Conservation (phyloP, 2,113 vertebrate species). For the Psittacus erithacus region DNA sequence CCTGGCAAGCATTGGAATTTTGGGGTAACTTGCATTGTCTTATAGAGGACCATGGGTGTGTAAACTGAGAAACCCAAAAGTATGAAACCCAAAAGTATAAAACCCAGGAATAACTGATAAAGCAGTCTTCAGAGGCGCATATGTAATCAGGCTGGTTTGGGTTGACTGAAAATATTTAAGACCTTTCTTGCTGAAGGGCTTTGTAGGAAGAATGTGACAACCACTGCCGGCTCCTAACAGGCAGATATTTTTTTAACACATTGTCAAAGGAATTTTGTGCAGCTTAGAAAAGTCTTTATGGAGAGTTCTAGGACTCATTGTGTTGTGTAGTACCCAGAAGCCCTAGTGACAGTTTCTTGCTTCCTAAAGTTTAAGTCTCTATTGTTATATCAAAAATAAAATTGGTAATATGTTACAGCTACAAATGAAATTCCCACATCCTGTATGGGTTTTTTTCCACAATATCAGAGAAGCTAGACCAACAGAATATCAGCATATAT, state of each 20-base stretch:
- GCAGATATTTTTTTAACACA: background rate
- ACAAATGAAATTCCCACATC: background rate
- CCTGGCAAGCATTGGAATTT: background rate
- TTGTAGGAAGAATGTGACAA: slow-evolving; percentile 42
- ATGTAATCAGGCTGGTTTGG: background rate
- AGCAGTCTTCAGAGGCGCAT: slow-evolving; percentile 22
- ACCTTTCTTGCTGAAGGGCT: background rate
- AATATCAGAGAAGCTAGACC: background rate
- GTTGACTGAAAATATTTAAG: background rate
- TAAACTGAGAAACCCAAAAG: background rate
- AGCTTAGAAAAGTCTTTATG: background rate
- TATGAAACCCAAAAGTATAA: background rate
- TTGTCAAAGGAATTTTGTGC: background rate
- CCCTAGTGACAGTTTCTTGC: background rate
- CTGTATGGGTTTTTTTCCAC: background rate
- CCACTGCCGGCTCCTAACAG: background rate
- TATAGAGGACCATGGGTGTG: background rate
- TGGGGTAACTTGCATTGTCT: background rate
- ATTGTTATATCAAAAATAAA: background rate
- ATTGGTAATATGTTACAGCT: background rate
- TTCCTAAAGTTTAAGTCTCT: background rate
- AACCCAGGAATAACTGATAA: slow-evolving; percentile 11
- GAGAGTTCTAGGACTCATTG: background rate
- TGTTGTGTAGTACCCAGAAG: background rate
- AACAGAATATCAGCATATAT: background rate